Base-by-base conservation (phyloP, 2,888 invertebrate genomes). In the Germaria angustata region DNA sequence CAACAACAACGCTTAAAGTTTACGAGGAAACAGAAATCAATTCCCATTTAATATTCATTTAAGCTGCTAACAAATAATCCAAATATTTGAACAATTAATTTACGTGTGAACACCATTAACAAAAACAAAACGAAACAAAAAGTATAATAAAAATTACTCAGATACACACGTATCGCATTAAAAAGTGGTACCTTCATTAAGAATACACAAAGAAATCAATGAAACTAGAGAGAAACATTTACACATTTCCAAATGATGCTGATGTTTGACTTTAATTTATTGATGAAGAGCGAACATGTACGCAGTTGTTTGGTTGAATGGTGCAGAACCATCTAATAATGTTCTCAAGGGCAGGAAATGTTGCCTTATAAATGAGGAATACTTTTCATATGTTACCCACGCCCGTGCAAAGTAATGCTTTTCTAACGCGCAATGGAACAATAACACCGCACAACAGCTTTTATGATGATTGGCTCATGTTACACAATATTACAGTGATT, bases 51-150 rank as follows among this genome's bases (percentile, higher is more conserved):
- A 89, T 88, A 89, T 88, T 88, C 88, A 88, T 89, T 89, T 88
- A 86, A 88, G 87, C 87, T 88, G 89, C 88, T 89, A 89, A 89
- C 88, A 89, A 88, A 89, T 89, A 89, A 89, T 89, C 87, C 89
- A 88, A 89, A 89, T 89, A 89, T 89, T 89, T 89, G 84, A 87
- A 89, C 88, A 89, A 86, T 89, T 86, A 87, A 89, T 89, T 89
- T 89, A 88, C 89, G 88, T 87, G 86, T 87, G 87, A 88, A 88
- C 88, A 88, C 87, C 88, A 88, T 88, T 86, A 80, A 76, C 44
- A 71, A 76, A 76, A 75, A 44, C 22, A 15, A 63, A 41, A 51
- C 68, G 28, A 65, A 76, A 78, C 57, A 68, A 66, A 86, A 88
- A 87, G 17, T 28, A 55, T 55, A 41, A 68, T 53, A 44, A 88